Evolutionary conservation across 2,113 vertebrate genomes (phyloP).

Genomic region (Pithys albifrons): DNA sequence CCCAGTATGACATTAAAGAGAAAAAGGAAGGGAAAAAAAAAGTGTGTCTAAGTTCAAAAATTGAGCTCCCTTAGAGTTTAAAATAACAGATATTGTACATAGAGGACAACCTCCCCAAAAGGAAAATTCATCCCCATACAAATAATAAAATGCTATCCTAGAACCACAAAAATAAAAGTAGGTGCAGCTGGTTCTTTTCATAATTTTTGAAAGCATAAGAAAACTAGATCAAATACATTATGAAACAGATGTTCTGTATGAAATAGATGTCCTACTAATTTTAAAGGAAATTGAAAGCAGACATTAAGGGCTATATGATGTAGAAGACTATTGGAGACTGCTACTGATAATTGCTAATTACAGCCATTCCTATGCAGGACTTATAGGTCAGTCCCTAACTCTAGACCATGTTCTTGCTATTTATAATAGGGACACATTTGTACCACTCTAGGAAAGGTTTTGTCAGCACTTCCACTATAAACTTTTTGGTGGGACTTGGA

Average conservation of each 20-base stretch:
- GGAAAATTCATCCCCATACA: background rate
- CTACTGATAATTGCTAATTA: constrained; percentile 28
- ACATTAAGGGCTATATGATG: constrained; percentile 21
- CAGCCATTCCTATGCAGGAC: background rate
- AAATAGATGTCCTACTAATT: constrained; percentile 45
- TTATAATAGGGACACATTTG: background rate
- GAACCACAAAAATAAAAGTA: background rate
- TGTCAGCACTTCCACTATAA: background rate
- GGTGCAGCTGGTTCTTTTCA: background rate
- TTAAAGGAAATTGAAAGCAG: constrained; percentile 58
- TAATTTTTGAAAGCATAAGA: background rate
- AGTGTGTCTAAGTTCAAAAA: background rate
- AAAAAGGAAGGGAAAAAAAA: background rate
- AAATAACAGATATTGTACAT: background rate
- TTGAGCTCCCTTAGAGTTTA: background rate
- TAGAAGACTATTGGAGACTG: constrained; percentile 39
- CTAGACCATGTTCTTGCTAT: background rate
- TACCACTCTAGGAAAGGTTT: background rate
- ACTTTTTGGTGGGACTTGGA: background rate
- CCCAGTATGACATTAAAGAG: background rate
- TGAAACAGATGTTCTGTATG: background rate
- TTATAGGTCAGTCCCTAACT: constrained; percentile 1
- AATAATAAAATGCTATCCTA: background rate
- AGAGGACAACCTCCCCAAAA: background rate
- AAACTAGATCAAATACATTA: background rate